Conservation (phyloP, 2,113 vertebrate genomes). For the Arvicanthis niloticus region DNA sequence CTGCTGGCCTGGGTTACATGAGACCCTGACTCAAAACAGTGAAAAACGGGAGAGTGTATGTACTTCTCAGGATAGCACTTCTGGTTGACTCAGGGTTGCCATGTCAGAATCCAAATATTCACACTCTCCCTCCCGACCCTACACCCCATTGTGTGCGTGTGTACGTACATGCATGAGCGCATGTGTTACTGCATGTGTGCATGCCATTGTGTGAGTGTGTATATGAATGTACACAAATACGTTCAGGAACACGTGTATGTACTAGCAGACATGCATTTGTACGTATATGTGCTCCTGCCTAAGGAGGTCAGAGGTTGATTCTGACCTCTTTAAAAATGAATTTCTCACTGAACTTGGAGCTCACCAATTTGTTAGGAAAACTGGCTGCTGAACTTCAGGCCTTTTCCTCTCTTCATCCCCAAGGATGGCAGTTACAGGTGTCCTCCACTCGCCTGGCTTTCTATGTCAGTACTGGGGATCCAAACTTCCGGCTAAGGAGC, state of each 20-base stretch:
- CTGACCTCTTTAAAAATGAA: too few relatives aligned
- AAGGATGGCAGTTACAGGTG: neutral
- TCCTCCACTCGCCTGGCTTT: neutral
- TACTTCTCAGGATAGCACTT: neutral
- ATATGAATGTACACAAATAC: neutral
- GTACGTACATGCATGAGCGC: accelerated
- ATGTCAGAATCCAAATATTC: neutral
- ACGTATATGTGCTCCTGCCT: neutral
- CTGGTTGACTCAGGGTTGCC: neutral
- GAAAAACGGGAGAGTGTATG: neutral
- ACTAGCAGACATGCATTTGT: neutral
- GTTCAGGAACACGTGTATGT: neutral
- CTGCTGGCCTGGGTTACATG: neutral
- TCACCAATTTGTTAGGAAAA: neutral
- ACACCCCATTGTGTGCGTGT: neutral
- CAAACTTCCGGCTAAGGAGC: neutral
- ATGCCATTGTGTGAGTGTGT: neutral
- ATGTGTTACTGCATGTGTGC: too few relatives aligned
- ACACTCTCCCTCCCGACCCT: neutral
- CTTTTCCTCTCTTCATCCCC: neutral
- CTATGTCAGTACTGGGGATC: too few relatives aligned
- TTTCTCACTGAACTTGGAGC: neutral
- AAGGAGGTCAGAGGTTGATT: neutral
- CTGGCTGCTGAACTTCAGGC: neutral
- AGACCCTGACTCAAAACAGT: neutral